Evolutionary conservation across 2,113 vertebrate genomes (phyloP).

Genomic region (Parus major): DNA sequence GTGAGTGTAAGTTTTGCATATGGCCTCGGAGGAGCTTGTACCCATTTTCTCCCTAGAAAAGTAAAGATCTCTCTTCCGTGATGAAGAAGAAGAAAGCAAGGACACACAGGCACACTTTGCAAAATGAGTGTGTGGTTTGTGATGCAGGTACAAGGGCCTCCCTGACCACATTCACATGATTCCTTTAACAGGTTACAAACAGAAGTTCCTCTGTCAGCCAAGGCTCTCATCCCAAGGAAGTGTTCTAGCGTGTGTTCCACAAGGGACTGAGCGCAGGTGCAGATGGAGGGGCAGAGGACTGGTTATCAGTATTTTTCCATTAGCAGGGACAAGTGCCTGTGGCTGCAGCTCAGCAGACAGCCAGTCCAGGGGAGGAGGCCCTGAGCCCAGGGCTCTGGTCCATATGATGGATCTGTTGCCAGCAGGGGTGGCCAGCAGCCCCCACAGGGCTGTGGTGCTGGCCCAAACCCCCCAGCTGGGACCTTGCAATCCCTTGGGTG

Average conservation of each 20-base stretch:
- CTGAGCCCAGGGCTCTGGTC: not conserved
- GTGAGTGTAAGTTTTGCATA: rapidly evolving
- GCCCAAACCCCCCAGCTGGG: rapidly evolving
- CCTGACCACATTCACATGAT: not conserved
- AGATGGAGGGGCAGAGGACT: rapidly evolving
- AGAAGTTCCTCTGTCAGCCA: rapidly evolving
- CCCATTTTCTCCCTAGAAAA: not conserved
- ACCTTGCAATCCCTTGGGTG: not conserved
- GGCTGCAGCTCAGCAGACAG: not conserved
- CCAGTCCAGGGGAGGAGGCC: rapidly evolving
- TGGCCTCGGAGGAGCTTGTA: not conserved
- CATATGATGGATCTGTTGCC: rapidly evolving
- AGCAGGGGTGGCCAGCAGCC: not conserved
- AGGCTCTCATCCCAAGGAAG: not conserved
- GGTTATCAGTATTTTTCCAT: too few species aligned
- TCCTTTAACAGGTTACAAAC: not conserved
- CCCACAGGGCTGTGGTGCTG: not conserved
- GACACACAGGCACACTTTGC: rapidly evolving
- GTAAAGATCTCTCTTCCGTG: not conserved
- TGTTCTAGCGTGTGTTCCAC: rapidly evolving
- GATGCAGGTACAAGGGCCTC: not conserved
- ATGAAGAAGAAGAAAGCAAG: not conserved
- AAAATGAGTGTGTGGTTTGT: rapidly evolving
- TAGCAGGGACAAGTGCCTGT: not conserved
- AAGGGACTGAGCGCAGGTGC: rapidly evolving